Conservation (phyloP, 2,888 invertebrate genomes). For the Hydrotaea diabolus region DNA sequence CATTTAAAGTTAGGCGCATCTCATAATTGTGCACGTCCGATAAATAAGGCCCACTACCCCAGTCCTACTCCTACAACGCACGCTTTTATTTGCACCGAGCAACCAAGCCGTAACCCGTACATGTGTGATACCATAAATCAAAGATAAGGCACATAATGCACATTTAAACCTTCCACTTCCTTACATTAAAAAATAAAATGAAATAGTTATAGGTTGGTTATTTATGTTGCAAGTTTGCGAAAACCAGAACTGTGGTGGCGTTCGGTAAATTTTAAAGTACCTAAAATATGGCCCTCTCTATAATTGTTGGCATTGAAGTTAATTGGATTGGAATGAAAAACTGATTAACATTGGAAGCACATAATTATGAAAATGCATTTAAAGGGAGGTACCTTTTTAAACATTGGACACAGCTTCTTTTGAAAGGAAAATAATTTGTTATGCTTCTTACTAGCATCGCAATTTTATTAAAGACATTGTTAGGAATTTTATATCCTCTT, state of each 20-base stretch:
- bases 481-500: too few relatives aligned
- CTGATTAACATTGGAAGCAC: too few relatives aligned
- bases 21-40: background rate
- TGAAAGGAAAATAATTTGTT: too few relatives aligned
- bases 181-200: background rate
- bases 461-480: too few relatives aligned
- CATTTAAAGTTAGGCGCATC: background rate
- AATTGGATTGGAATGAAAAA: too few relatives aligned
- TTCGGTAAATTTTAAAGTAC: background rate
- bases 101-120: background rate
- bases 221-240: background rate
- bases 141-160: constrained; percentile 19
- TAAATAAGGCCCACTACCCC: background rate
- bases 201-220: background rate
- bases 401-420: too few relatives aligned
- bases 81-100: background rate
- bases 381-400: too few relatives aligned
- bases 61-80: background rate
- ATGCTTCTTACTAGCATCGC: too few relatives aligned
- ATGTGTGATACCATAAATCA: constrained; percentile 31
- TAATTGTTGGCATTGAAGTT: background rate
- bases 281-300: background rate
- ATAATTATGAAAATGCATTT: too few relatives aligned
- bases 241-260: background rate
- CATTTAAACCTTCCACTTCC: background rate